phyloP scores from a whole-genome alignment of 2,888 invertebrate genomes.

The Sclerodermus sp. region DNA sequence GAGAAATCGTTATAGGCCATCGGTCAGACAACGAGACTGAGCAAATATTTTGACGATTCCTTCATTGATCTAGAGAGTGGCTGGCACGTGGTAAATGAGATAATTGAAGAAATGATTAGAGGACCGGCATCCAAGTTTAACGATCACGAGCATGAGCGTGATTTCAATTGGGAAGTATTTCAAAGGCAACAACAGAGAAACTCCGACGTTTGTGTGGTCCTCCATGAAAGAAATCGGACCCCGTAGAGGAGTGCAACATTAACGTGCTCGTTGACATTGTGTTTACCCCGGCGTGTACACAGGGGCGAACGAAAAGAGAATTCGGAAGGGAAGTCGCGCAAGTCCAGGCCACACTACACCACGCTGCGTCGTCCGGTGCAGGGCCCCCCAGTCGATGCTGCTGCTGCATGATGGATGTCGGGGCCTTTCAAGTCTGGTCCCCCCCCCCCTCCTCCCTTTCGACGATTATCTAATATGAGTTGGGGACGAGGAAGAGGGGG shows the following conservation, averaged over 20 bases:
- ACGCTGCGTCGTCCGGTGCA: constrained; percentile 13
- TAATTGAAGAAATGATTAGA: too few relatives aligned
- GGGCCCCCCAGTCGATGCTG: background rate
- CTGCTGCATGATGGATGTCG: constrained; percentile 38
- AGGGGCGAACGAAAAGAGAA: constrained; percentile 11
- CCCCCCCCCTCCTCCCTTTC: constrained; percentile 25
- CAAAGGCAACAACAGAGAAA: too few relatives aligned
- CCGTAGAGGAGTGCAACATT: constrained; percentile 24
- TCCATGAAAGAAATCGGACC: too few relatives aligned
- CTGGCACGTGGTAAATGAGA: too few relatives aligned
- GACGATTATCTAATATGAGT: constrained; percentile 49
- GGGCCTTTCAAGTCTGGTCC: constrained; percentile 48
- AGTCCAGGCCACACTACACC: constrained; percentile 17
- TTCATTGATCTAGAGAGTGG: too few relatives aligned
- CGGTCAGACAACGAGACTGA: too few relatives aligned
- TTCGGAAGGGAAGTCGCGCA: background rate
- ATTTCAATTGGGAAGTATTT: too few relatives aligned
- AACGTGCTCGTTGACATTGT: constrained; percentile 41
- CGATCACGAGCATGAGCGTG: too few relatives aligned
- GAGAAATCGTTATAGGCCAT: too few relatives aligned
- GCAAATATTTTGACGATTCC: too few relatives aligned
- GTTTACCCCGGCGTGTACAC: constrained; percentile 34
- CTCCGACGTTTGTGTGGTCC: too few relatives aligned
- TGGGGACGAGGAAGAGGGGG: constrained; percentile 14
- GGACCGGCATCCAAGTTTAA: too few relatives aligned